These are phyloP conservation scores for Stictonetta naevosa DNA, from an alignment of 2,113 vertebrate genomes.

Conservation along the genomic window DNA sequence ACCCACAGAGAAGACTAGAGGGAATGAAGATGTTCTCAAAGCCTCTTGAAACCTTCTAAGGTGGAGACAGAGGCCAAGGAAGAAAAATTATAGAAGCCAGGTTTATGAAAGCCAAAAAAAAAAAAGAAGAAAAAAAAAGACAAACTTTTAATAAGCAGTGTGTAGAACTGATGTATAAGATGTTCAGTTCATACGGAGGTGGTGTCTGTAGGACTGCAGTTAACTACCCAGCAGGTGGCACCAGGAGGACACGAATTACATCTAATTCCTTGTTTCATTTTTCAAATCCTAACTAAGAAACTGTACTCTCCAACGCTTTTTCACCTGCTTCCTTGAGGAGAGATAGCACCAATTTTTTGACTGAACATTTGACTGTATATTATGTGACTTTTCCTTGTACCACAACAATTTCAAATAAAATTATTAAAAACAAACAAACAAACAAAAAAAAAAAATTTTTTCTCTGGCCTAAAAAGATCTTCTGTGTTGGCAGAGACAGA, in stretches of 20 bases:
- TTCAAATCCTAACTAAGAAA: background rate
- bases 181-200: rapidly evolving
- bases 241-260: background rate
- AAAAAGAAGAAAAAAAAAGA: background rate
- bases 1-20: background rate
- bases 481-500: background rate
- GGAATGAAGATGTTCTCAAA: background rate
- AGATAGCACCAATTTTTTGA: background rate
- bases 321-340: background rate
- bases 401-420: background rate
- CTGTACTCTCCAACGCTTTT: background rate
- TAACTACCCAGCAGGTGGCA: background rate
- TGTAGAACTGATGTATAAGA: rapidly evolving
- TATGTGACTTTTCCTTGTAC: background rate
- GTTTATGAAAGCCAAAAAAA: background rate
- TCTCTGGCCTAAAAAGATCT: background rate
- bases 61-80: background rate
- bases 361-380: background rate
- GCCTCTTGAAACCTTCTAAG: background rate
- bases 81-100: background rate
- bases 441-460: too few relatives aligned
- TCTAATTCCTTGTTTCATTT: background rate
- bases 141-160: background rate
- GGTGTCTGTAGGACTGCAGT: rapidly evolving
- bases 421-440: background rate